These are phyloP conservation scores for Lepidotrigona ventralis DNA, from an alignment of 1,140 invertebrate genomes.

Conservation along the genomic window DNA sequence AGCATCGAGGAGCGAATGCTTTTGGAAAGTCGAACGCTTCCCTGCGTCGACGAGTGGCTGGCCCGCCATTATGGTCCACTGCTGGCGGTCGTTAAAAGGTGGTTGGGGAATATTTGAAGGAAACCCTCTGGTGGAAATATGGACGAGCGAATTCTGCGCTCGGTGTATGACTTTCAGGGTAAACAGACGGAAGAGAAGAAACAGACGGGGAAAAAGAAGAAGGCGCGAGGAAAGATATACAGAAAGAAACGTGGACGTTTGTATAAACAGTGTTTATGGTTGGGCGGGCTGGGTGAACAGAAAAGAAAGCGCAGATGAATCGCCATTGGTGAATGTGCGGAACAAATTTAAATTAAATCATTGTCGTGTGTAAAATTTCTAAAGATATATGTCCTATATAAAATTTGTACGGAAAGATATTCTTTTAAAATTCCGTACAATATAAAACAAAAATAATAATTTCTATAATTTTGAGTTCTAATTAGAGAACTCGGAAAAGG, in stretches of 20 bases:
- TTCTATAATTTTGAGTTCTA: no score
- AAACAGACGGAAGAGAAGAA: slow-evolving; percentile 38
- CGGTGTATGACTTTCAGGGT: slow-evolving; percentile 32
- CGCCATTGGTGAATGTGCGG: slow-evolving; percentile 11
- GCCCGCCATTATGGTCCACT: slow-evolving; percentile 28
- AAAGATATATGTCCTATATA: no score
- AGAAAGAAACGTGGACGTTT: slow-evolving; percentile 8
- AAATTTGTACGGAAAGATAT: neutral
- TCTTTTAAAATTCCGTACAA: no score
- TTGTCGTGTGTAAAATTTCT: neutral
- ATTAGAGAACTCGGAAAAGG: no score
- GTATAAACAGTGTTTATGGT: slow-evolving; percentile 22
- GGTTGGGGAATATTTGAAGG: neutral
- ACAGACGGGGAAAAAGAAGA: neutral
- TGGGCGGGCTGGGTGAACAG: neutral
- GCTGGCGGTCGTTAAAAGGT: slow-evolving; percentile 25
- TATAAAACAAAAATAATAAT: no score
- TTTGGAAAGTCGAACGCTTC: slow-evolving; percentile 19
- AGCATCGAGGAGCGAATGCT: neutral
- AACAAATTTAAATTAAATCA: neutral
- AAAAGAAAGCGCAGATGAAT: neutral
- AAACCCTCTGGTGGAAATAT: neutral
- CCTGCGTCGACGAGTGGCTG: slow-evolving; percentile 13
- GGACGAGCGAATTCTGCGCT: slow-evolving; percentile 10
- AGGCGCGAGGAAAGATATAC: slow-evolving; percentile 9